phyloP scores from a whole-genome alignment of 2,113 vertebrate species.

The Carollia perspicillata region DNA sequence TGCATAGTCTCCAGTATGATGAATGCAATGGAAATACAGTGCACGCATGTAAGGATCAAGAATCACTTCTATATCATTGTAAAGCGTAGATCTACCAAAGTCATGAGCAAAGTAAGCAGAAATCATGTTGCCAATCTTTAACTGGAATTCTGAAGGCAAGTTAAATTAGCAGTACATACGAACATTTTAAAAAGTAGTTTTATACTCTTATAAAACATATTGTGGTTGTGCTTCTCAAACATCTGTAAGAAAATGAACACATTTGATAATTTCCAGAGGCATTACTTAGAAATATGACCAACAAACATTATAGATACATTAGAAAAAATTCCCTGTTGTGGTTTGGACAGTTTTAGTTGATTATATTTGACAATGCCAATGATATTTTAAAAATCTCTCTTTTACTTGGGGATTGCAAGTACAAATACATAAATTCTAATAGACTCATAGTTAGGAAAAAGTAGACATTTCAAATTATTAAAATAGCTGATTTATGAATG shows the following conservation, averaged over 20 bases:
- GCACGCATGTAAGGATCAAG: not conserved
- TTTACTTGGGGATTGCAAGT: not conserved
- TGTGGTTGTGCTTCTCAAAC: not conserved
- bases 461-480: not conserved
- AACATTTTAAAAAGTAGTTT: not conserved
- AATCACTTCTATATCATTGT: not conserved
- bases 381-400: not conserved
- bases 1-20: not conserved
- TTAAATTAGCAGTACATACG: not conserved
- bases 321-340: not conserved
- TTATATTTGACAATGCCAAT: not conserved
- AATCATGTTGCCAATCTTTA: not conserved
- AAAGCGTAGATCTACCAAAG: not conserved
- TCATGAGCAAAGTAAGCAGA: not conserved
- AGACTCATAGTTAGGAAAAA: not conserved
- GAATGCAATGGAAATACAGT: not conserved
- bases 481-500: not conserved
- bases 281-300: not conserved
- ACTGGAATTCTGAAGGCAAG: not conserved
- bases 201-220: not conserved
- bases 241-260: not conserved
- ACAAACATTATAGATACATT: not conserved
- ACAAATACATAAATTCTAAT: not conserved
- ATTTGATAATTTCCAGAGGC: not conserved
- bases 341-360: not conserved